These are phyloP conservation scores for Drosophila kurseongensis DNA, from an alignment of 1,140 invertebrate genomes.

Conservation along the genomic window DNA sequence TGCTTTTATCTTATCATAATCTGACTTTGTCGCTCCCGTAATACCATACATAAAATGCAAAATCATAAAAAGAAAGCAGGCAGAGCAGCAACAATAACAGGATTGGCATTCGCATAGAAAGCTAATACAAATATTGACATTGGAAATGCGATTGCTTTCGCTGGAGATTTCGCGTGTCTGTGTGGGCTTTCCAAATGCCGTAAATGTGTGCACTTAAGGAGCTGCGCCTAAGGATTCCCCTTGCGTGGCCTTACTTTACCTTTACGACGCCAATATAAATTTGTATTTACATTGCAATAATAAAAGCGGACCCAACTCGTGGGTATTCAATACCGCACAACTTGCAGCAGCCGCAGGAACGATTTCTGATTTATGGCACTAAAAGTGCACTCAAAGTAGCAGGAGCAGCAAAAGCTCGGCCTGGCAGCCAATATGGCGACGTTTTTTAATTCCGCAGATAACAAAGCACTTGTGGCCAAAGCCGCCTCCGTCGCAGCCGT, in stretches of 20 bases:
- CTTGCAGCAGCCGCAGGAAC: conserved; percentile 43
- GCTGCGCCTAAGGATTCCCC: conserved; percentile 62
- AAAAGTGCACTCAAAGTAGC: conserved; percentile 74
- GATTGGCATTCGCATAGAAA: conserved; percentile 70
- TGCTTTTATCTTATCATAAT: conserved; percentile 1
- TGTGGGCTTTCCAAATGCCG: conserved; percentile 12
- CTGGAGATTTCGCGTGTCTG: conserved; percentile 27
- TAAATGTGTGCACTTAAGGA: conserved; percentile 57
- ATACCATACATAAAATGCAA: conserved; percentile 61
- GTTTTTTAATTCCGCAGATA: conserved; percentile 79
- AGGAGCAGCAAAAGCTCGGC: conserved; percentile 31
- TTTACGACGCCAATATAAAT: conserved; percentile 84
- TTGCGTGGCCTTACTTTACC: conserved; percentile 42
- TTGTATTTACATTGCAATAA: conserved; percentile 83
- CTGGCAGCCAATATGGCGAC: conserved; percentile 70
- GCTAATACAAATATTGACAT: conserved; percentile 82
- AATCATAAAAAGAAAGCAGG: conserved; percentile 65
- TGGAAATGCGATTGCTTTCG: conserved; percentile 76
- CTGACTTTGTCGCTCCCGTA: conserved; percentile 29
- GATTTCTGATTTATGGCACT: conserved; percentile 80
- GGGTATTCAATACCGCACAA: conserved; percentile 26
- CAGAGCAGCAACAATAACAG: conserved; percentile 62
- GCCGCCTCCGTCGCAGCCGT: conserved; percentile 14
- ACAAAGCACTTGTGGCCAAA: conserved; percentile 71
- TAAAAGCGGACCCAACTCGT: conserved; percentile 24